phyloP scores from a whole-genome alignment of 1,140 invertebrate species.

The Macrobrachium rosenbergii region DNA sequence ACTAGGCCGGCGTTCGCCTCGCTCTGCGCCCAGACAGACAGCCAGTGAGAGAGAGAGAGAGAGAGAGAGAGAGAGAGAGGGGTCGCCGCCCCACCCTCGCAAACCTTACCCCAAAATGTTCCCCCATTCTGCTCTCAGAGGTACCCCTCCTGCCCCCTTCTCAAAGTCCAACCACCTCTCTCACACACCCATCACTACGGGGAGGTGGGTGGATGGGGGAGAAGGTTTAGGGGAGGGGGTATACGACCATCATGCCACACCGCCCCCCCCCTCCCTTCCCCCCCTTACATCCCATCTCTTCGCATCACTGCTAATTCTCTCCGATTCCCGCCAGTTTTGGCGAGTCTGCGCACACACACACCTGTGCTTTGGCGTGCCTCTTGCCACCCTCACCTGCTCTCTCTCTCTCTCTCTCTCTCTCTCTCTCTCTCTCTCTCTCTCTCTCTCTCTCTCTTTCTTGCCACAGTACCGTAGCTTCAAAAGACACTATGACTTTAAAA shows the following conservation, averaged over 20 bases:
- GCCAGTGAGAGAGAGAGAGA: too few relatives aligned
- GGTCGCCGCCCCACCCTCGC: slow-evolving; percentile 29
- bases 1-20: slow-evolving; percentile 40
- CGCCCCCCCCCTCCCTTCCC: neutral
- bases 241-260: neutral
- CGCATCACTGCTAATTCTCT: neutral
- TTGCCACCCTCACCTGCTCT: slow-evolving; percentile 1
- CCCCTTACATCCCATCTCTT: too few relatives aligned
- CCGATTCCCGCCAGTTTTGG: neutral
- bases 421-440: slow-evolving; percentile 16
- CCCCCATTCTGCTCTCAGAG: neutral
- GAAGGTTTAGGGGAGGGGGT: neutral
- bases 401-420: slow-evolving; percentile 6
- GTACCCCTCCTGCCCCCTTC: slow-evolving; percentile 1
- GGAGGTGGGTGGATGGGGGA: neutral
- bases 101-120: neutral
- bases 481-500: neutral
- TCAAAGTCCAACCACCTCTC: neutral
- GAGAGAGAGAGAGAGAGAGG: neutral
- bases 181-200: neutral
- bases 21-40: slow-evolving; percentile 40
- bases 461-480: neutral
- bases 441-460: neutral
- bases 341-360: too few relatives aligned
- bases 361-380: too few relatives aligned